A percentile compares a stretch with the other conserved stretches of the same genome.
Conservation (phyloP, 2,797 vertebrate species). For the Tragelaphus oryx region DNA sequence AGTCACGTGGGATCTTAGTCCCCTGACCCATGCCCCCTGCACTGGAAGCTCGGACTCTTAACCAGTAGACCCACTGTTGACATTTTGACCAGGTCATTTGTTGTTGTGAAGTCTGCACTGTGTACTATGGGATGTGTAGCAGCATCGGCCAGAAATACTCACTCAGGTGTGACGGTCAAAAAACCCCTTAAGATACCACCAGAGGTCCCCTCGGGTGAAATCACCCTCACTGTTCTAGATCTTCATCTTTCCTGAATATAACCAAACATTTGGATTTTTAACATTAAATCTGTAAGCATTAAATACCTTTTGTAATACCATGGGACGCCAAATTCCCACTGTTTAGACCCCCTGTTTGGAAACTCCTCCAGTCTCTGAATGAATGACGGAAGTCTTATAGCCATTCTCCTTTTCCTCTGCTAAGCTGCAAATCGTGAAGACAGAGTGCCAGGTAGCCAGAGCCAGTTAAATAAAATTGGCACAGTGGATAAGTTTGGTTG, state of each 20-base stretch:
- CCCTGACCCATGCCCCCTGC: neutral
- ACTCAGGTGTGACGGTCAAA: neutral
- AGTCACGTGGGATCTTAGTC: neutral
- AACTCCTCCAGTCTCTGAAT: neutral
- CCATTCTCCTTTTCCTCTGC: neutral
- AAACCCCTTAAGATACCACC: neutral
- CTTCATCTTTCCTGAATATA: neutral
- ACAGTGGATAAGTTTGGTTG: neutral
- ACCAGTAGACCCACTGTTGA: neutral
- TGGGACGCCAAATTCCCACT: neutral
- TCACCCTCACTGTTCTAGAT: neutral
- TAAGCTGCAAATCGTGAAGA: neutral
- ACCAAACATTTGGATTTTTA: neutral
- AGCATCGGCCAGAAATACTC: neutral
- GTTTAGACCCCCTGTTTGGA: neutral
- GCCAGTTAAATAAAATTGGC: neutral
- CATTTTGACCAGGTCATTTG: neutral
- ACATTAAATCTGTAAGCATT: neutral
- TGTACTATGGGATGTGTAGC: neutral
- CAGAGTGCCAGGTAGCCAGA: neutral
- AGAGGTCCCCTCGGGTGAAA: neutral
- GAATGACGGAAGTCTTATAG: neutral
- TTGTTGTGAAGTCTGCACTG: neutral
- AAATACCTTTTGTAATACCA: neutral
- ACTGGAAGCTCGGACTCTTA: neutral